Evolutionary conservation across 2,888 invertebrate species (phyloP), one percentile per base, ranked within the genome.

Genomic region (Tyria jacobaeae): DNA sequence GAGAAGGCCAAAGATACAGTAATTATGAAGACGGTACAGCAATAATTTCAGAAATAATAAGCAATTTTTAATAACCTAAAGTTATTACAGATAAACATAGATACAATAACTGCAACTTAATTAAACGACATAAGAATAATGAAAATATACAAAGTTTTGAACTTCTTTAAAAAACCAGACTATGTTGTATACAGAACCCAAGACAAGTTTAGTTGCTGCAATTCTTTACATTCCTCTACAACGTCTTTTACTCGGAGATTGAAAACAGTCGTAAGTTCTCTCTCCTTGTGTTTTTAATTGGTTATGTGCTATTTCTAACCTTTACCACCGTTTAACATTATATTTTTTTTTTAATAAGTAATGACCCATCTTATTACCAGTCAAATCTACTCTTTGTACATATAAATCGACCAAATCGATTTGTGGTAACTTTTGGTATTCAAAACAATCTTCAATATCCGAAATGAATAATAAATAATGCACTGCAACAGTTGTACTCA

Each of bases 1-100:
- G 60, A 60, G 35, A 62, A 61, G 54, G 65, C 53, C 85, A 89
- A 75, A 87, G 85, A 87, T 70, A 80, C 50, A 66, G 64, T 68
- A 52, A 47, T 27, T 35, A 1, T 44, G 6, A 31, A 58, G 58
- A 52, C 14, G 6, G 34, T 15, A 41, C 44, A 52, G 6, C 21
- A 14, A 21, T 44, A 24, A 27, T 1, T 4, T 15, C 17, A 27
- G 27, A 27, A 27, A 27, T 31, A 31, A 6, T 3, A 31, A 31
- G 7, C 7, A 7, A 31, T 31, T 31, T 31, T 31, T 31, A 7
- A 31, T 2, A 31, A 31, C 27, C 27, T 4, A 31, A 7, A n/a
- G n/a, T n/a, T n/a, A n/a, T n/a, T n/a, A n/a, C n/a, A n/a, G n/a
- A n/a, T 31, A 4, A 0, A 31, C 27, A 31, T 31, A 31, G 27